These are phyloP conservation scores for Nephrotoma appendiculata DNA, from an alignment of 2,888 invertebrate genomes.

Conservation along the genomic window DNA sequence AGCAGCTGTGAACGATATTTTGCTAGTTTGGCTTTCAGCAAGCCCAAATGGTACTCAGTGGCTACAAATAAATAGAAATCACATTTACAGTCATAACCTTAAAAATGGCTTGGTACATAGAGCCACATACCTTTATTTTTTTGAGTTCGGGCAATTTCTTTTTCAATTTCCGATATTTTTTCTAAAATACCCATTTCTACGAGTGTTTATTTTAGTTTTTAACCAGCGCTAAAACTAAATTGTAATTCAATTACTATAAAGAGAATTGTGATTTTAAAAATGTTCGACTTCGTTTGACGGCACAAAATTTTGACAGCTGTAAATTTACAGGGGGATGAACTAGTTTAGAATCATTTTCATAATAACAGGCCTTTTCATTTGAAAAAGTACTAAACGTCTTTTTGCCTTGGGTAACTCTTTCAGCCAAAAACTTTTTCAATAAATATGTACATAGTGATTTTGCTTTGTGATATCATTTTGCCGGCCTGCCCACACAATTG, in stretches of 20 bases:
- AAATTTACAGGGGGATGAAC: neutral
- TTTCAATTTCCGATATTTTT: slow-evolving; percentile 97
- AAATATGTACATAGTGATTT: too few relatives aligned
- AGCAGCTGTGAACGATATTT: slow-evolving; percentile 88
- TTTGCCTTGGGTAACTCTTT: neutral
- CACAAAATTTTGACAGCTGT: neutral
- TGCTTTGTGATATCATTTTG: too few relatives aligned
- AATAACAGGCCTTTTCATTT: neutral
- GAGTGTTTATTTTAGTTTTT: neutral
- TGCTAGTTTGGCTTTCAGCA: slow-evolving; percentile 91
- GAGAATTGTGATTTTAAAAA: neutral
- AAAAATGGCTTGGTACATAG: neutral
- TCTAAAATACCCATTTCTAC: slow-evolving; percentile 91
- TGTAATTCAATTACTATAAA: neutral
- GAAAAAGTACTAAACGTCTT: neutral
- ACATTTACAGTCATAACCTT: slow-evolving; percentile 6
- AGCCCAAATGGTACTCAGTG: slow-evolving; percentile 96
- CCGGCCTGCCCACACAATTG: too few relatives aligned
- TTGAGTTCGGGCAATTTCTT: slow-evolving; percentile 95
- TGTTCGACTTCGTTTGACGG: neutral
- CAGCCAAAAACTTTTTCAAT: neutral
- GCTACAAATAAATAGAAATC: slow-evolving; percentile 40
- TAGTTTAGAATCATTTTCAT: neutral
- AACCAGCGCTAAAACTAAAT: neutral
- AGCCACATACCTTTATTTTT: slow-evolving; percentile 84